These are phyloP conservation scores for Colostygia pectinataria DNA, from an alignment of 2,888 invertebrate species.

Conservation along the genomic window DNA sequence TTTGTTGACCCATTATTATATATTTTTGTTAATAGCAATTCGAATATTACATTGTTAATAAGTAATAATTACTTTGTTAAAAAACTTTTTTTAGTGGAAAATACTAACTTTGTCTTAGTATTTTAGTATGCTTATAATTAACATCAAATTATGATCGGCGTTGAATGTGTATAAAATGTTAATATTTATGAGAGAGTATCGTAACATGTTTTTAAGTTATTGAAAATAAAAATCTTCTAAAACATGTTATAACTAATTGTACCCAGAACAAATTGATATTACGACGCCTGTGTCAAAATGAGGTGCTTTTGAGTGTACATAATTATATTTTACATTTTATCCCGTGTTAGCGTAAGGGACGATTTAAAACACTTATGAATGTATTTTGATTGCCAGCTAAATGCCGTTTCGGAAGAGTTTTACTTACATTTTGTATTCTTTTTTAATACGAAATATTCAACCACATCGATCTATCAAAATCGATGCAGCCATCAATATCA, in stretches of 20 bases:
- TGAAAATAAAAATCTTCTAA: background rate
- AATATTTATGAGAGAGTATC: constrained; percentile 10
- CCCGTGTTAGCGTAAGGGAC: constrained; percentile 61
- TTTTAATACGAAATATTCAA: constrained; percentile 1
- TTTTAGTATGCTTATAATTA: constrained; percentile 55
- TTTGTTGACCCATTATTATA: constrained; percentile 65
- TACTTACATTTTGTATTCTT: constrained; percentile 13
- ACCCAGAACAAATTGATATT: constrained; percentile 64
- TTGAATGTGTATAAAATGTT: constrained; percentile 30
- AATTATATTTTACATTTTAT: constrained; percentile 61
- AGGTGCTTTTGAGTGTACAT: constrained; percentile 74
- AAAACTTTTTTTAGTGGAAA: constrained; percentile 59
- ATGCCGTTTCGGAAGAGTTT: constrained; percentile 1
- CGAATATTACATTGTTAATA: constrained; percentile 60
- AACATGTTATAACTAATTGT: constrained; percentile 32
- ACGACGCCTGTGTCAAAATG: constrained; percentile 66
- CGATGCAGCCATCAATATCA: constrained; percentile 2
- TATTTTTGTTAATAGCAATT: constrained; percentile 64
- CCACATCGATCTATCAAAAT: constrained; percentile 12
- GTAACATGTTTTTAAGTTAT: background rate
- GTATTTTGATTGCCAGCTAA: constrained; percentile 36
- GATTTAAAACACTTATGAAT: constrained; percentile 36
- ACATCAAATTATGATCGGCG: constrained; percentile 41
- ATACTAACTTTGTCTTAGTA: constrained; percentile 57
- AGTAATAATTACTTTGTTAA: constrained; percentile 56